phyloP scores from a whole-genome alignment of 92 coral and sea anemone species.

The Porites lobata region DNA sequence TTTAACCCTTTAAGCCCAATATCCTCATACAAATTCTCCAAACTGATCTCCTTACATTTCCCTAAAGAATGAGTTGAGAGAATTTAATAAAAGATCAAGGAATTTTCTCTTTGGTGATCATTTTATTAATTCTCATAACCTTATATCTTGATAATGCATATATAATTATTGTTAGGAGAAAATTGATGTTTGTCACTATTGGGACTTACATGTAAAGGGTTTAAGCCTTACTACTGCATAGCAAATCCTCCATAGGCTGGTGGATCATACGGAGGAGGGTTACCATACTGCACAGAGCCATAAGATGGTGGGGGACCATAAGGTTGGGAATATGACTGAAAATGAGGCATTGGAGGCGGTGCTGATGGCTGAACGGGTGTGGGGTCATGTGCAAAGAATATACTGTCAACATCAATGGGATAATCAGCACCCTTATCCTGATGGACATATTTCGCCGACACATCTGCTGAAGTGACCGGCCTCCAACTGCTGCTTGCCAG shows the following conservation, averaged over 20 bases:
- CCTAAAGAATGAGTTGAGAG: no score
- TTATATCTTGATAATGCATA: no score
- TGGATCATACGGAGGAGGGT: slow-evolving; percentile 29
- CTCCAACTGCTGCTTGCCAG: slow-evolving; percentile 38
- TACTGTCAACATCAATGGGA: slow-evolving; percentile 67
- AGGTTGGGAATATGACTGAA: slow-evolving; percentile 16
- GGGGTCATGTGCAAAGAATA: slow-evolving; percentile 54
- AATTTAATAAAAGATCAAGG: no score
- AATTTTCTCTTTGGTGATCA: no score
- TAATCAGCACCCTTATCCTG: slow-evolving; percentile 69
- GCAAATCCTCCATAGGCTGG: slow-evolving; percentile 22
- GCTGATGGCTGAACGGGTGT: slow-evolving; percentile 27
- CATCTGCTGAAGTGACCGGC: slow-evolving; percentile 48
- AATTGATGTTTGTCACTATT: no score
- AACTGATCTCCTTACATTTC: no score
- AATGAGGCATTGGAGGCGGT: slow-evolving; percentile 15
- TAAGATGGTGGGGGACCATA: slow-evolving; percentile 27
- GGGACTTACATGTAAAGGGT: no score
- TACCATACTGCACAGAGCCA: slow-evolving; percentile 10
- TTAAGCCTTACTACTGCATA: no score
- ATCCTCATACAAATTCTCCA: no score
- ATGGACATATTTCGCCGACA: slow-evolving; percentile 75
- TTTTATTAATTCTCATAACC: no score
- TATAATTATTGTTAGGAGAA: no score
- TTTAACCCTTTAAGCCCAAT: no score